Evolutionary conservation across 1,140 invertebrate genomes (phyloP).

Genomic region (Uloborus diversus): DNA sequence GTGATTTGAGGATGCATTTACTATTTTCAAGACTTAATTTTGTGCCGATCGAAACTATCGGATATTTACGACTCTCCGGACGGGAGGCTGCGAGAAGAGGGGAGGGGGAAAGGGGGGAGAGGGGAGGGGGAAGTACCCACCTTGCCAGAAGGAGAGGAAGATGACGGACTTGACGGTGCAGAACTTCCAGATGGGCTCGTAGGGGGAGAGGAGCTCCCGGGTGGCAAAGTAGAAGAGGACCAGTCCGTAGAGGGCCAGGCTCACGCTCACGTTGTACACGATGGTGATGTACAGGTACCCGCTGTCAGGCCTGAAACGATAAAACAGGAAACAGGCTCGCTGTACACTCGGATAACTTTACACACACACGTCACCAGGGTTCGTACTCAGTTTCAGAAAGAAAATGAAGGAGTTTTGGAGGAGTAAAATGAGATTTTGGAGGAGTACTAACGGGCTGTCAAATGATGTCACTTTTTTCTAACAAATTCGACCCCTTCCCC

Average conservation of each 20-base stretch:
- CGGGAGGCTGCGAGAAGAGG: too few relatives aligned
- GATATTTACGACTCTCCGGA: too few relatives aligned
- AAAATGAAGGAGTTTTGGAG: too few relatives aligned
- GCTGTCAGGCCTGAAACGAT: conserved; percentile 75
- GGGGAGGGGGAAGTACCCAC: conserved; percentile 75
- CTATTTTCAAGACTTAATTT: too few relatives aligned
- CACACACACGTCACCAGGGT: background rate
- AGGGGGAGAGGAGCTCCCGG: conserved; percentile 89
- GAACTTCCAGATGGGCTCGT: conserved; percentile 98
- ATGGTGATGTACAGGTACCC: conserved; percentile 98
- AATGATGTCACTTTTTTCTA: too few relatives aligned
- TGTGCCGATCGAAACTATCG: too few relatives aligned
- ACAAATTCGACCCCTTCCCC: too few relatives aligned
- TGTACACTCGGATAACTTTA: background rate
- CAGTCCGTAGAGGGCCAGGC: conserved; percentile 94
- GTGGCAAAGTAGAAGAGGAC: conserved; percentile 99
- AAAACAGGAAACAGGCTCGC: background rate
- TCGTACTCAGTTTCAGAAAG: too few relatives aligned
- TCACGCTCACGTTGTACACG: conserved; percentile 98
- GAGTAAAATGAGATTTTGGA: too few relatives aligned
- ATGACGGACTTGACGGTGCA: conserved; percentile 99
- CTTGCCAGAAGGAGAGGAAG: conserved; percentile 99
- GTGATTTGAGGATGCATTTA: too few relatives aligned
- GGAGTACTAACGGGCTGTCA: too few relatives aligned
- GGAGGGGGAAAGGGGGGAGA: too few relatives aligned